These are phyloP conservation scores for Maniola hyperantus DNA, from an alignment of 2,888 invertebrate genomes.

Conservation along the genomic window DNA sequence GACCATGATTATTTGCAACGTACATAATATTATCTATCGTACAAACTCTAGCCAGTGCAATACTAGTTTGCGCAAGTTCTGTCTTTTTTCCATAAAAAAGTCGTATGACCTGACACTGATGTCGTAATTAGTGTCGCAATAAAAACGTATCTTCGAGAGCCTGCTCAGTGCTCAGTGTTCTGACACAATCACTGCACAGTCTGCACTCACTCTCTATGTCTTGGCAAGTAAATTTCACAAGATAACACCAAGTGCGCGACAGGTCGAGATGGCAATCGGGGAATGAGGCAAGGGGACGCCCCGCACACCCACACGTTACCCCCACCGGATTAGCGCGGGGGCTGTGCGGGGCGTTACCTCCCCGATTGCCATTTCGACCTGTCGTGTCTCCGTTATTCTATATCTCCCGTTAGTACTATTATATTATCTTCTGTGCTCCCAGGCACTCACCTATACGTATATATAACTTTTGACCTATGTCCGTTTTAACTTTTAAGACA, in stretches of 20 bases:
- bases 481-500: no score
- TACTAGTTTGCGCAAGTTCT: conserved; percentile 14
- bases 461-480: no score
- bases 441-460: no score
- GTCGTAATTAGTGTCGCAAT: conserved; percentile 10
- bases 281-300: no score
- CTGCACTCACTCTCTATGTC: conserved; percentile 18
- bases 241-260: neutral
- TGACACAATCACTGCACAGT: conserved; percentile 32
- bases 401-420: no score
- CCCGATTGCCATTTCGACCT: no score
- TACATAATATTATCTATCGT: neutral
- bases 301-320: no score
- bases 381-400: neutral
- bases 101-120: neutral
- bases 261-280: no score
- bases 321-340: no score
- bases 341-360: no score
- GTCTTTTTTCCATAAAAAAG: conserved; percentile 1
- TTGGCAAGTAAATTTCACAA: conserved; percentile 8
- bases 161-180: conserved; percentile 29
- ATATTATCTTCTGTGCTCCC: no score
- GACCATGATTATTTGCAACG: neutral
- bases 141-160: conserved; percentile 14
- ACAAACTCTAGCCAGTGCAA: neutral